Evolutionary conservation across 2,888 invertebrate genomes (phyloP).

Genomic region (Drosophila mettleri): DNA sequence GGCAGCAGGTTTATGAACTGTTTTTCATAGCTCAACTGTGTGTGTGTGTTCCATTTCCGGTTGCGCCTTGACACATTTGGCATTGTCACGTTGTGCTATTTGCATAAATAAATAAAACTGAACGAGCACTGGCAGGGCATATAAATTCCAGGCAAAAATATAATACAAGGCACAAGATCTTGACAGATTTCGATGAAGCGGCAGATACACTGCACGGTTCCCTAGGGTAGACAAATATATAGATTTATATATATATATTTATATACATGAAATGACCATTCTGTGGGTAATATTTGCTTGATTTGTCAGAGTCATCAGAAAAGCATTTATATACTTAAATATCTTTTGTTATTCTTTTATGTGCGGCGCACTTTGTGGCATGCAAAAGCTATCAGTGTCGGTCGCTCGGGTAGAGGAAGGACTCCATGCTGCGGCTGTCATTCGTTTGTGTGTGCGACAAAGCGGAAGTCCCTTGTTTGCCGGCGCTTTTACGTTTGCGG

Average conservation of each 20-base stretch:
- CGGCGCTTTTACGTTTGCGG: conserved; percentile 31
- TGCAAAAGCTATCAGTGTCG: background rate
- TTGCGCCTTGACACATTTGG: conserved; percentile 51
- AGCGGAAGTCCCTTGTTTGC: conserved; percentile 71
- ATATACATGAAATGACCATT: too few species aligned
- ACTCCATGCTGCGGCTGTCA: conserved; percentile 29
- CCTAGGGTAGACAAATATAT: background rate
- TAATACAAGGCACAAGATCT: conserved; percentile 14
- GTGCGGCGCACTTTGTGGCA: background rate
- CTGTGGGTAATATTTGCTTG: conserved; percentile 3
- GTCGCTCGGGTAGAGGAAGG: conserved; percentile 24
- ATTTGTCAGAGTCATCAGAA: background rate
- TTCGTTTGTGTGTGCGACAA: conserved; percentile 35
- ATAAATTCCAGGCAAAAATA: conserved; percentile 60
- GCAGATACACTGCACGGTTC: conserved; percentile 17
- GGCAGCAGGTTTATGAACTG: conserved; percentile 61
- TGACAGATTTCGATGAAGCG: background rate
- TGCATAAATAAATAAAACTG: conserved; percentile 63
- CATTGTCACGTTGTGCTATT: conserved; percentile 76
- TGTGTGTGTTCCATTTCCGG: conserved; percentile 42
- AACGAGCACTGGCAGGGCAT: conserved; percentile 39
- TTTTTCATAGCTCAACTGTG: conserved; percentile 14
- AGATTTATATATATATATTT: too few species aligned
- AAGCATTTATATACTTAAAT: background rate
- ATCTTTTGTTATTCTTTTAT: background rate